Percentiles rank a stretch among this genome's conserved stretches.
Conservation (phyloP, 2,797 vertebrate genomes). For the Phrynocephalus vlangalii region DNA sequence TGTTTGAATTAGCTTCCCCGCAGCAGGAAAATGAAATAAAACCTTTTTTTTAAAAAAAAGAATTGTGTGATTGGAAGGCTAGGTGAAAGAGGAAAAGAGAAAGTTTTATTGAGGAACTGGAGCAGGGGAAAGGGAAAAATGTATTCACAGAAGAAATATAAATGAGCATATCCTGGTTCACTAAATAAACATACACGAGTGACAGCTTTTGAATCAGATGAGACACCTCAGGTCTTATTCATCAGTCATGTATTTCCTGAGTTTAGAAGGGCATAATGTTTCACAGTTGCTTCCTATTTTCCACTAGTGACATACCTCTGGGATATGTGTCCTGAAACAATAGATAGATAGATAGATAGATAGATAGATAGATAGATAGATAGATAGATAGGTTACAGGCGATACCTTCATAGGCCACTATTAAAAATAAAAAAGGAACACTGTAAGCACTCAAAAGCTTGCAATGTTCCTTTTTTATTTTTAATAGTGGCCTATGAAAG, state of each 20-base stretch:
- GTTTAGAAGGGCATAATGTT: not conserved
- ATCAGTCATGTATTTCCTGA: not conserved
- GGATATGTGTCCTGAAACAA: no score
- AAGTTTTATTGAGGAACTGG: not conserved
- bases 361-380: no score
- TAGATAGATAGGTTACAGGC: no score
- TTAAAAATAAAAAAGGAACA: no score
- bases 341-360: no score
- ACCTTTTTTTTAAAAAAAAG: not conserved
- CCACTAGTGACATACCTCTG: not conserved
- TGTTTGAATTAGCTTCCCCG: slow-evolving; percentile 23
- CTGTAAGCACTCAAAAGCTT: no score
- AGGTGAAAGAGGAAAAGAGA: not conserved
- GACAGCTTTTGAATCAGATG: not conserved
- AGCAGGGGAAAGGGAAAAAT: not conserved
- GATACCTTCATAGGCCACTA: no score
- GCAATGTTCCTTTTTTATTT: no score
- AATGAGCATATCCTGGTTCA: not conserved
- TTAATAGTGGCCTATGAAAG: no score
- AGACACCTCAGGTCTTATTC: slow-evolving; percentile 1
- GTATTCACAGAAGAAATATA: not conserved
- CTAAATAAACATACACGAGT: not conserved
- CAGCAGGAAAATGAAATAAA: slow-evolving; percentile 1
- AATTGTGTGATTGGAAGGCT: not conserved
- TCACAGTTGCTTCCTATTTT: not conserved